These are phyloP conservation scores for Brachyrhaphis roseni DNA, from an alignment of 2,797 vertebrate species.

Conservation along the genomic window DNA sequence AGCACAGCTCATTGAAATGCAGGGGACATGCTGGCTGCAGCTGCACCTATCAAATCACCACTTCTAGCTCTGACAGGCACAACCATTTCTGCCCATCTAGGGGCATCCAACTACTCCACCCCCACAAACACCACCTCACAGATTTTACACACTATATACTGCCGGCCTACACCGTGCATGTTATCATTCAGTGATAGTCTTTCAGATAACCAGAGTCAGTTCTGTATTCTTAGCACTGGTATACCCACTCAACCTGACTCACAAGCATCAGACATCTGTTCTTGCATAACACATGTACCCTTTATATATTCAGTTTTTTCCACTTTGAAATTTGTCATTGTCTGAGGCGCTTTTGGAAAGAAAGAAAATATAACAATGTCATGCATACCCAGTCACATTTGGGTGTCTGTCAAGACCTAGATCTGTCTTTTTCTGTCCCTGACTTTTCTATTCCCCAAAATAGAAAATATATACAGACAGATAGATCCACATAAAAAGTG, in stretches of 20 bases:
- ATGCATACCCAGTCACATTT: constrained; percentile 1
- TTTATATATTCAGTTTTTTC: constrained; percentile 24
- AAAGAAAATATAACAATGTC: constrained; percentile 9
- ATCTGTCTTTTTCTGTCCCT: constrained; percentile 19
- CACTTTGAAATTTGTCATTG: constrained; percentile 17
- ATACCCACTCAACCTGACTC: constrained; percentile 56
- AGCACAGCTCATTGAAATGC: constrained; percentile 84
- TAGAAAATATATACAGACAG: constrained; percentile 6
- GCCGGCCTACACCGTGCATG: constrained; percentile 5
- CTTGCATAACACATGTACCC: constrained; percentile 52
- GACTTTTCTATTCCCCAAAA: neutral
- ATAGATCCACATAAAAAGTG: neutral
- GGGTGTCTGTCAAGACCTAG: neutral
- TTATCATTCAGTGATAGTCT: constrained; percentile 42
- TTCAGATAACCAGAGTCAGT: constrained; percentile 45
- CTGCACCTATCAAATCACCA: constrained; percentile 86
- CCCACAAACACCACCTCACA: constrained; percentile 23
- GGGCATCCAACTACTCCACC: constrained; percentile 18
- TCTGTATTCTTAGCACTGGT: constrained; percentile 31
- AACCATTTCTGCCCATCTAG: constrained; percentile 45
- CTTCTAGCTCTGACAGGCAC: constrained; percentile 74
- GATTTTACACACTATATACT: constrained; percentile 1
- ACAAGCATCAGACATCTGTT: constrained; percentile 45
- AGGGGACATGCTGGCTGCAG: constrained; percentile 84
- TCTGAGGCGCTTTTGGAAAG: constrained; percentile 26